phyloP scores from a whole-genome alignment of 2,797 vertebrate genomes.

The Lepus oiostolus region DNA sequence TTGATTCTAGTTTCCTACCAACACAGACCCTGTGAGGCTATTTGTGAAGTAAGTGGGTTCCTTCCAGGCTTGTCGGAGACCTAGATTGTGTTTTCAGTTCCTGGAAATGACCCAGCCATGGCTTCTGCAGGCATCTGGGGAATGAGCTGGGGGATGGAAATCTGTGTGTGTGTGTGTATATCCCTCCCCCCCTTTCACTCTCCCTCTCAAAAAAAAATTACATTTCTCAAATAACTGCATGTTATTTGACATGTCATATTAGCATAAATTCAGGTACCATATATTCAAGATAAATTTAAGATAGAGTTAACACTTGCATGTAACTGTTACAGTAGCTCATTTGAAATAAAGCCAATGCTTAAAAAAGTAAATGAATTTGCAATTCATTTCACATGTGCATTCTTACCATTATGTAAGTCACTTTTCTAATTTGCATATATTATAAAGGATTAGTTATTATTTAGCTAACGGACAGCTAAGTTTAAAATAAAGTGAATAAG shows the following conservation, averaged over 20 bases:
- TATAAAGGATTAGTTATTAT: background rate
- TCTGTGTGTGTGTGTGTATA: too few relatives aligned
- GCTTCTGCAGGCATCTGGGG: too few relatives aligned
- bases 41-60: too few relatives aligned
- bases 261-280: background rate
- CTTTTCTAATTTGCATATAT: background rate
- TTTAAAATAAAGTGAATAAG: slow-evolving; percentile 40
- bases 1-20: too few relatives aligned
- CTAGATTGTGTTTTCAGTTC: too few relatives aligned
- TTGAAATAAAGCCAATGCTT: background rate
- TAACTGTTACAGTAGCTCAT: background rate
- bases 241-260: background rate
- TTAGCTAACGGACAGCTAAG: background rate
- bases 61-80: too few relatives aligned
- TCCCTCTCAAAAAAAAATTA: too few relatives aligned
- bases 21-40: too few relatives aligned
- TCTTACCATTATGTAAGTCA: background rate
- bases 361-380: background rate
- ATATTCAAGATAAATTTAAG: slow-evolving; percentile 24
- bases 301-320: background rate
- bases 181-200: too few relatives aligned
- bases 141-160: too few relatives aligned
- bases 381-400: background rate
- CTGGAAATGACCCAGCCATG: too few relatives aligned
- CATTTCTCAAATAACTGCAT: background rate